Base-by-base conservation (phyloP, 64 coral and sea anemone genomes). In the Orbicella faveolata region DNA sequence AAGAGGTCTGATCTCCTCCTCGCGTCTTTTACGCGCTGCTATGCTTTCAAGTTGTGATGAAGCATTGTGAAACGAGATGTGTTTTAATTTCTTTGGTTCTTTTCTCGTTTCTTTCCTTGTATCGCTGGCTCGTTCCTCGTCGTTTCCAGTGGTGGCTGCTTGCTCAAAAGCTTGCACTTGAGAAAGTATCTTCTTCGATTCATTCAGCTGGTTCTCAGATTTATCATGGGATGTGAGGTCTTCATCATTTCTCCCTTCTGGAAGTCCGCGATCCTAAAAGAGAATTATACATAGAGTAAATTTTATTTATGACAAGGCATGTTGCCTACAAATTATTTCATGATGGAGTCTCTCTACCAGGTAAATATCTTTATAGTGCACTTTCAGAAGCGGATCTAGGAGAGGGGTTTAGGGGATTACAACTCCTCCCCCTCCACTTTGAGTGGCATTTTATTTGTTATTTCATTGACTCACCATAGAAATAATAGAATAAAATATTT, bases 81-180 rank as follows among this genome's bases (percentile, higher is more conserved):
- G 57, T 14, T 61, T 81, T 44, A 81, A 20, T 61, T 81, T 81
- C 23, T 61, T 61, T 13, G 79, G 79, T 34, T 81, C 55, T 34
- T n/a, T 81, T 62, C 41, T 81, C 34, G 55, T 51, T 62, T 18
- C 25, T 36, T 81, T 17, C 4, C 25, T 33, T 81, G 61, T 81
- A 61, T 81, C 52, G 21, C 61, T 2, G 6, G 20, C 33, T 23
- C 7, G 13, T 15, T 80, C 79, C 0, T 30, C 30, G 79, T 62
- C 25, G 30, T 61, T 26, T 61, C 17, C 30, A 57, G 15, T 36
- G 2, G 10, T 6, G 6, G 52, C 3, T 61, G 53, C 79, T 62
- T 81, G 20, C 9, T 81, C 79, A 62, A 81, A 81, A 2, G 79
- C 79, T 81, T 81, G 79, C 4, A 81, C 79, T 61, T 62, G 25